Base-by-base conservation (phyloP, 2,888 invertebrate genomes). In the Cetonia aurata region DNA sequence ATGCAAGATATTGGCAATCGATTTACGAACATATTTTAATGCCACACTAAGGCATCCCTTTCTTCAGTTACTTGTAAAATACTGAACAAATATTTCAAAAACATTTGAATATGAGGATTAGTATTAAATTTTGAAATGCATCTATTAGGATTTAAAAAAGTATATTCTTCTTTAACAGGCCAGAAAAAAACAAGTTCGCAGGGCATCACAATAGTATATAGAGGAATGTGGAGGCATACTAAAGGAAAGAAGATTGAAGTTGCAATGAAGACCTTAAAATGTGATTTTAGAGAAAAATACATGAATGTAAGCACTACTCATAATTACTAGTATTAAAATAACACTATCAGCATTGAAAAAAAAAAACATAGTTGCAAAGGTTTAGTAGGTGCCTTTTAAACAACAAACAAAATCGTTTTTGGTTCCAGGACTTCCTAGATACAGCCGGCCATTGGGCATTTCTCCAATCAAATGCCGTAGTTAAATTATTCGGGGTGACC, bases 391-490 rank as follows among this genome's bases (percentile, higher is more conserved):
- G 3, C 25, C 1, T 3, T 25, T 25, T n/a, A 67, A 52, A 37
- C 44, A 31, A 56, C 13, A 56, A 25, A 19, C 33, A 37, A 62
- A 66, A 17, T 69, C 69, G n/a, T 13, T 37, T 67, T 74, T 37
- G 67, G 56, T 46, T 72, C 13, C 83, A 93, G 90, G 93, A 93
- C 76, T 94, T 94, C 82, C 87, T 94, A 71, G 90, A 92, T 76
- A 83, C 94, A 75, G 91, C 93, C 0, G 91, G 92, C 48, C 90
- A 90, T 75, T 95, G 95, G 92, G 91, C 92, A 53, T 90, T 92
- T 77, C 87, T 95, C 75, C 90, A 92, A 80, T 93, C 93, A 0
- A 90, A 90, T 68, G 90, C 93, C 3, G 88, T 96, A 79, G 91
- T 95, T 0, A 89, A 92, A 73, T 82, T 95, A 67, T 92, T 92